A percentile compares a stretch with the other conserved stretches of the same genome.
phyloP scores from a whole-genome alignment of 1,140 invertebrate genomes.

The Heliconius congener region DNA sequence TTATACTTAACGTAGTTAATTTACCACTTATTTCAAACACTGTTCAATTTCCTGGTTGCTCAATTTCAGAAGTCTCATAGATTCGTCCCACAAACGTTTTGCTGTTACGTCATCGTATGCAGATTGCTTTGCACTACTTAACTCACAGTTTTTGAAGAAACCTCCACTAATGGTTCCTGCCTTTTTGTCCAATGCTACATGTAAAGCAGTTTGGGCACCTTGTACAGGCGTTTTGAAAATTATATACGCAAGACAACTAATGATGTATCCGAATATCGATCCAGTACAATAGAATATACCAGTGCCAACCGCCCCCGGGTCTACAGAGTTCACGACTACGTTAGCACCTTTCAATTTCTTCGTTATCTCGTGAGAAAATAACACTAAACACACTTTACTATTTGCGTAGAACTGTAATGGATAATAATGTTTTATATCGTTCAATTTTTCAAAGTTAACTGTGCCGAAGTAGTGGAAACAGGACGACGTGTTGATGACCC shows the following conservation, averaged over 20 bases:
- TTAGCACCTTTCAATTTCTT: slow-evolving; percentile 79
- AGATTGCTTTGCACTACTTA: slow-evolving; percentile 30
- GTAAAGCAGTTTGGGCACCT: slow-evolving; percentile 62
- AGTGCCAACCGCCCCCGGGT: slow-evolving; percentile 84
- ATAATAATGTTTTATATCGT: slow-evolving; percentile 73
- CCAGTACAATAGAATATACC: slow-evolving; percentile 59
- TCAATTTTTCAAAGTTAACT: slow-evolving; percentile 12
- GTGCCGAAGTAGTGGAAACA: slow-evolving; percentile 71
- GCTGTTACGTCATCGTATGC: slow-evolving; percentile 46
- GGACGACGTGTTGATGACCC: slow-evolving; percentile 53
- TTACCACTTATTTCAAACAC: slow-evolving; percentile 3
- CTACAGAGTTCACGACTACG: slow-evolving; percentile 82
- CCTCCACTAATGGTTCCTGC: slow-evolving; percentile 60
- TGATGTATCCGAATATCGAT: slow-evolving; percentile 39
- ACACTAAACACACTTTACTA: slow-evolving; percentile 86
- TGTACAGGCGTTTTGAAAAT: slow-evolving; percentile 60
- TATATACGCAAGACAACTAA: slow-evolving; percentile 42
- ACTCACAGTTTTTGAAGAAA: slow-evolving; percentile 60
- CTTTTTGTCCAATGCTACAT: slow-evolving; percentile 51
- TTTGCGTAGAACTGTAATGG: slow-evolving; percentile 82
- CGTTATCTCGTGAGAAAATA: slow-evolving; percentile 85
- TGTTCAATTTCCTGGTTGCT: slow-evolving; percentile 17
- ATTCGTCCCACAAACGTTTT: slow-evolving; percentile 48
- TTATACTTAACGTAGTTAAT: no score
- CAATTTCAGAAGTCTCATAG: slow-evolving; percentile 30